These are phyloP conservation scores for Silurus meridionalis DNA, from an alignment of 2,113 vertebrate genomes.

Conservation along the genomic window DNA sequence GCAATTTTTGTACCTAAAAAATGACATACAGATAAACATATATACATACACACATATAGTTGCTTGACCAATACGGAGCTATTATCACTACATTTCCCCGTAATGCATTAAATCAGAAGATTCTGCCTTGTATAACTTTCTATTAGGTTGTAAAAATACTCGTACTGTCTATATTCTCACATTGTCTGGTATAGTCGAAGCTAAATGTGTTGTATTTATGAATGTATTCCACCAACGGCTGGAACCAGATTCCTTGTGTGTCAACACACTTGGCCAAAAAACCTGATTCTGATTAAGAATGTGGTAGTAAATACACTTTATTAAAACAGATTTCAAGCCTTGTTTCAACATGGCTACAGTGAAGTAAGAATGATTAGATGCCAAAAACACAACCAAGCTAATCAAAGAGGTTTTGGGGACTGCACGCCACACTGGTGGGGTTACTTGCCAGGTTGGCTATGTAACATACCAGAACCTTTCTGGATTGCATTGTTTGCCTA, in stretches of 20 bases:
- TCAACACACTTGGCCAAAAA: too few species aligned
- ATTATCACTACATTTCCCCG: not conserved
- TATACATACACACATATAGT: not conserved
- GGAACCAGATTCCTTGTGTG: too few species aligned
- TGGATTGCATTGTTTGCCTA: not conserved
- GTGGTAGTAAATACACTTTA: not conserved
- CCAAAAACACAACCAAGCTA: not conserved
- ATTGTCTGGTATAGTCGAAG: too few species aligned
- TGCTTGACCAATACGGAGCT: not conserved
- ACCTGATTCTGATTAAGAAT: not conserved
- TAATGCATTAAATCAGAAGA: not conserved
- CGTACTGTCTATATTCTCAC: too few species aligned
- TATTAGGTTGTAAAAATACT: not conserved
- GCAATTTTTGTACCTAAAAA: too few species aligned
- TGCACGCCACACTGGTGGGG: not conserved
- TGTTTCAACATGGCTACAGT: not conserved
- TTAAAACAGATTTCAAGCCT: not conserved
- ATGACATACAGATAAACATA: too few species aligned
- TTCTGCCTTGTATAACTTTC: not conserved
- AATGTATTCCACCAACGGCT: too few species aligned
- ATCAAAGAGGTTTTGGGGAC: not conserved
- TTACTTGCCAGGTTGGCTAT: not conserved
- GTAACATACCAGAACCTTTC: not conserved
- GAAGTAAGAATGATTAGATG: not conserved
- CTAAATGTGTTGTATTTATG: too few species aligned